Base-by-base conservation (phyloP, 92 coral and sea anemone species). In the Umimayanthus chanpuru region DNA sequence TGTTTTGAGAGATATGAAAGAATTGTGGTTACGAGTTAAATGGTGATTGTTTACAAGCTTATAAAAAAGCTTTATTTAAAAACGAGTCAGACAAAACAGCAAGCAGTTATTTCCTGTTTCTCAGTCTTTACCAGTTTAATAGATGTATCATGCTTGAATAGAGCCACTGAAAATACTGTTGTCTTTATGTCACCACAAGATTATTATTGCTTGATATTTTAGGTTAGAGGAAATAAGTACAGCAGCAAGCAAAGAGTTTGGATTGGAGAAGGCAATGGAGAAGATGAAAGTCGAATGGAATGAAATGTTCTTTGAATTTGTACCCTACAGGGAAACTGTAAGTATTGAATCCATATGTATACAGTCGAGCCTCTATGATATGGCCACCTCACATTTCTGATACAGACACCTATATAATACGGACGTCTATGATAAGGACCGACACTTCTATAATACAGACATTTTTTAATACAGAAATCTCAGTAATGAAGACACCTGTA, bases 271-370 rank as follows among this genome's bases (percentile, higher is more conserved):
- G 80, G 93, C 96, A 88, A 92, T 97, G 97, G 99, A 95, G 89
- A 97, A 94, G 81, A 97, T 97, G 99, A 97, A 97, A 77, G 79
- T 91, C 16, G 99, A 97, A 84, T 97, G 99, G 99, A 90, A 91
- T 36, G 99, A 97, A 74, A 97, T 97, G 99, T 90, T 92, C 81
- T 95, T 97, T 88, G 99, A 97, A 81, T 95, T 97, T 88, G 85
- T 82, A 53, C 97, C 99, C 0, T 97, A 97, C 90, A 91, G 99
- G 88, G 99, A 97, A 79, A 95, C 98, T 65, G 99, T 97, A 88
- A 80, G 95, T 82, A 44, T 0, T 39, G 39, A 36, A 12, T n/a
- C 5, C 20, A 23, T 16, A 41, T 25, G n/a, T 75, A 75, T 12
- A 30, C 11, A 73, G 68, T 61, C 68, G 25, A 61, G 4, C 23